phyloP scores from a whole-genome alignment of 2,888 invertebrate species.

The Acanthococcus lagerstroemiae region DNA sequence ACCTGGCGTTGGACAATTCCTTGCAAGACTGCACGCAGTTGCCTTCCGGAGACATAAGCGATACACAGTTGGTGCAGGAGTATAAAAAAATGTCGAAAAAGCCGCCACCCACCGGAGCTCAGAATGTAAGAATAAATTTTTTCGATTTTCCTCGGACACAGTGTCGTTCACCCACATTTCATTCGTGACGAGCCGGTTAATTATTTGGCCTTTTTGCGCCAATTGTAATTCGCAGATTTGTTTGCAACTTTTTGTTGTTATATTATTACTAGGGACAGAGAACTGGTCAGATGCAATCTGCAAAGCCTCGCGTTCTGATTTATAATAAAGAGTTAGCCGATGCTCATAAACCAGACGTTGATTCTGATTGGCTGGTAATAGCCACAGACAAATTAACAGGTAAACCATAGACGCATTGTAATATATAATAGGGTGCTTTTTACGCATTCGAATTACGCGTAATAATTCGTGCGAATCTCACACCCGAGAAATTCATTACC shows the following conservation, averaged over 20 bases:
- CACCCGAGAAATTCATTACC: too few relatives aligned
- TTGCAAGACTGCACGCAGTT: conserved; percentile 70
- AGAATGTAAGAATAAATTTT: conserved; percentile 15
- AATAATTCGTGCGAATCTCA: too few relatives aligned
- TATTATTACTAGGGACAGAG: conserved; percentile 19
- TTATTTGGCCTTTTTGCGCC: neutral
- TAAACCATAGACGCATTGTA: too few relatives aligned
- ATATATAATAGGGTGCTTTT: too few relatives aligned
- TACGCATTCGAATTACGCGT: too few relatives aligned
- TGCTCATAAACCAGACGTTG: conserved; percentile 48
- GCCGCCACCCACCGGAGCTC: conserved; percentile 18
- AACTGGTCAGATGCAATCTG: conserved; percentile 46
- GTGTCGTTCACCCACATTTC: neutral
- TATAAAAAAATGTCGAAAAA: conserved; percentile 52
- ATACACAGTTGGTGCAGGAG: conserved; percentile 67
- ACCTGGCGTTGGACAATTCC: conserved; percentile 61
- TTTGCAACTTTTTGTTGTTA: conserved; percentile 17
- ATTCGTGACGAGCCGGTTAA: neutral
- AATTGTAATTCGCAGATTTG: neutral
- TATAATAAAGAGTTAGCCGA: conserved; percentile 48
- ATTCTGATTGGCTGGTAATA: conserved; percentile 47
- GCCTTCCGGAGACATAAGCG: conserved; percentile 53
- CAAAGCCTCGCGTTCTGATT: conserved; percentile 53
- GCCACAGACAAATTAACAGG: conserved; percentile 26
- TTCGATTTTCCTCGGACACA: too few relatives aligned